A percentile compares a stretch with the other conserved stretches of the same genome.
Evolutionary conservation across 2,888 invertebrate species (phyloP).

Genomic region (Cerceris rybyensis): DNA sequence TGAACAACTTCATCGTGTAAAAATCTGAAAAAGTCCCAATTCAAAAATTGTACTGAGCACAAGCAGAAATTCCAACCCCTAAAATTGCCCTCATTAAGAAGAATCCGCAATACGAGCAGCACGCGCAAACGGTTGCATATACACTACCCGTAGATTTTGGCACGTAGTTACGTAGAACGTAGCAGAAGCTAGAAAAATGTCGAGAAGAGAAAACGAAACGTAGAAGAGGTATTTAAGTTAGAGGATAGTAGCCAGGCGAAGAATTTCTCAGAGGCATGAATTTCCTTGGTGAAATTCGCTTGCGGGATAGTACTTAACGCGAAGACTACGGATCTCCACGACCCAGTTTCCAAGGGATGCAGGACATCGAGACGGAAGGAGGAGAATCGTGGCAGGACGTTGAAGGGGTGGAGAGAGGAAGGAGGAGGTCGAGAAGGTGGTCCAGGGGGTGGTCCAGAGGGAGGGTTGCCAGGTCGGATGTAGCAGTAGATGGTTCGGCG

Average conservation of each 20-base stretch:
- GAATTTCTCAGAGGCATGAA: conserved; percentile 31
- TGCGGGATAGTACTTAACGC: conserved; percentile 43
- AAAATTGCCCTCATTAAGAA: conserved; percentile 33
- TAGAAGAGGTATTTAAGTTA: neutral
- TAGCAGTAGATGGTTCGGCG: conserved; percentile 20
- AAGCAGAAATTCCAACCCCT: neutral
- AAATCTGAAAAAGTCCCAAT: neutral
- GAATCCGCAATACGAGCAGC: conserved; percentile 5
- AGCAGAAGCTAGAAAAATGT: conserved; percentile 18
- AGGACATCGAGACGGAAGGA: conserved; percentile 10
- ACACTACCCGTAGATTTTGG: conserved; percentile 17
- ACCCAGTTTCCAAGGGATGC: conserved; percentile 52
- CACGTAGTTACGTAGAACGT: neutral
- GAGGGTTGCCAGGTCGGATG: conserved; percentile 46
- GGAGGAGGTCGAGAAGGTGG: conserved; percentile 7
- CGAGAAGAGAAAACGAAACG: neutral
- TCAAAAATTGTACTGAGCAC: neutral
- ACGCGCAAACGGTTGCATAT: conserved; percentile 3
- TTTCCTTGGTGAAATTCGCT: conserved; percentile 42
- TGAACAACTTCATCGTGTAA: too few species aligned
- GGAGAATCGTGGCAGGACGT: conserved; percentile 1
- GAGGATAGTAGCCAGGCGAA: conserved; percentile 17
- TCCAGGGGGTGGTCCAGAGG: conserved; percentile 30
- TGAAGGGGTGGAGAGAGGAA: neutral
- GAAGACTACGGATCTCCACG: conserved; percentile 41